These are phyloP conservation scores for Uloborus plumipes DNA, from an alignment of 2,888 invertebrate species.

Conservation along the genomic window DNA sequence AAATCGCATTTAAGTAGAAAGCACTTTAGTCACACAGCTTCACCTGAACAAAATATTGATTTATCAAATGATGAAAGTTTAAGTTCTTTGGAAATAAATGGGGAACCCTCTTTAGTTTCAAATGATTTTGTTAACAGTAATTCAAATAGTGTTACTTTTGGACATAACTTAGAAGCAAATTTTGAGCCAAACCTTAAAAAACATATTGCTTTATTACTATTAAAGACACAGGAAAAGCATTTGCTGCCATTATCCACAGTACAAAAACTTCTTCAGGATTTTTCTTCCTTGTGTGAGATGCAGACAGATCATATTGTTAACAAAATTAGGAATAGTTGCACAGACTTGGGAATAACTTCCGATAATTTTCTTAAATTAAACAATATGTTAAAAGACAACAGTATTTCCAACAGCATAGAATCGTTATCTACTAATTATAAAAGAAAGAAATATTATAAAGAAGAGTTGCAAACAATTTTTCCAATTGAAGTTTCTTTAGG, in stretches of 20 bases:
- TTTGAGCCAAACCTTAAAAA: not conserved
- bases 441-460: not conserved
- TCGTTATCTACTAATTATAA: slow-evolving; percentile 1
- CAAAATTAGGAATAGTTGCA: not conserved
- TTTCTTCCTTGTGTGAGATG: not conserved
- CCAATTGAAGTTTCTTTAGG: not conserved
- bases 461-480: not conserved
- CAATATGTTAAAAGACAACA: not conserved
- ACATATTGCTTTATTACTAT: not conserved
- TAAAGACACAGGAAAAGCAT: not conserved
- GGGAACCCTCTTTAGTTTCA: not conserved
- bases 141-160: not conserved
- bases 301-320: not conserved
- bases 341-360: not conserved
- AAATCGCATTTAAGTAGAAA: slow-evolving; percentile 6
- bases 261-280: not conserved
- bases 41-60: not conserved
- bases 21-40: not conserved
- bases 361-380: not conserved
- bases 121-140: not conserved
- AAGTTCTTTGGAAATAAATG: not conserved
- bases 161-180: not conserved
- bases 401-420: not conserved
- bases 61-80: not conserved
- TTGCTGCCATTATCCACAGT: not conserved